These are phyloP conservation scores for Sitodiplosis mosellana DNA, from an alignment of 1,140 invertebrate genomes.

Conservation along the genomic window DNA sequence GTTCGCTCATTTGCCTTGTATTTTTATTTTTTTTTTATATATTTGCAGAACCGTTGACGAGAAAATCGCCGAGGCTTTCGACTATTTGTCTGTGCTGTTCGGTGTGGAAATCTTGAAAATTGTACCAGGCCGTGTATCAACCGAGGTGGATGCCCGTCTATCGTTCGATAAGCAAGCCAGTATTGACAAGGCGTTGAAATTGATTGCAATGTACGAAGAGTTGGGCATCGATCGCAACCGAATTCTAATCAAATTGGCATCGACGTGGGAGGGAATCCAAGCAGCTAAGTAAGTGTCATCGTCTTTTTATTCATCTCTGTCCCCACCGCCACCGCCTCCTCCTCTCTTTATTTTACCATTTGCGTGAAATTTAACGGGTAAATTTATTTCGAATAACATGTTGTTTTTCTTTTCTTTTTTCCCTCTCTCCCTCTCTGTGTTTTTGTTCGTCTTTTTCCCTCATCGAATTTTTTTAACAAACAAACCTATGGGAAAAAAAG, in stretches of 20 bases:
- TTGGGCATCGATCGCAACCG: conserved; percentile 80
- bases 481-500: too few species aligned
- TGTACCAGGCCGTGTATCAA: conserved; percentile 93
- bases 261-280: conserved; percentile 98
- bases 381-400: conserved; percentile 1
- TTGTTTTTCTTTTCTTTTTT: conserved; percentile 3
- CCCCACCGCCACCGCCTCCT: background rate
- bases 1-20: background rate
- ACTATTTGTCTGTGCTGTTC: conserved; percentile 89
- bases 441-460: too few species aligned
- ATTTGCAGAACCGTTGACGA: conserved; percentile 40
- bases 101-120: conserved; percentile 95
- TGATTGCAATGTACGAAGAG: conserved; percentile 81
- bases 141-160: conserved; percentile 93
- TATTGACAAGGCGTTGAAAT: conserved; percentile 69
- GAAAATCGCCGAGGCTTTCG: conserved; percentile 64
- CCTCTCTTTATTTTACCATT: conserved; percentile 2
- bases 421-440: conserved; percentile 2
- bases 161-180: conserved; percentile 89
- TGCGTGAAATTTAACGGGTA: background rate
- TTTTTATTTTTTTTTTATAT: too few species aligned
- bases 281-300: conserved; percentile 60
- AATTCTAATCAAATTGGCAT: conserved; percentile 91
- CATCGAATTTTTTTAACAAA: too few species aligned
- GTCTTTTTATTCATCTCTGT: conserved; percentile 3